Base-by-base conservation (phyloP, 2,888 invertebrate genomes). In the Lithodes maja region DNA sequence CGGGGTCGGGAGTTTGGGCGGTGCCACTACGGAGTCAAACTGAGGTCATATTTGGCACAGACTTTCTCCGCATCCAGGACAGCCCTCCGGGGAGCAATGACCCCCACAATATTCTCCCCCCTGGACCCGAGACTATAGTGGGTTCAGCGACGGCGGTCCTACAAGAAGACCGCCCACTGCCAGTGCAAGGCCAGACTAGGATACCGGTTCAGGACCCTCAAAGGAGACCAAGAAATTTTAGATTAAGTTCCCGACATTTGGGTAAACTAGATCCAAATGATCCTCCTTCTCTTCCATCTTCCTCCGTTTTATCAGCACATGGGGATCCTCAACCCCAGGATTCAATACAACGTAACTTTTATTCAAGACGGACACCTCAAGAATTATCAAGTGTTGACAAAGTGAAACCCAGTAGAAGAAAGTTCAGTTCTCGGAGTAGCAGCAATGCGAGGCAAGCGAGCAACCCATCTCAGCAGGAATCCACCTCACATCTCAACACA, bases 41-140 rank as follows among this genome's bases (percentile, higher is more conserved):
- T 17, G 88, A 84, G 74, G 85, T 89, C n/a, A 82, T 89, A 53
- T 89, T 84, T 33, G 85, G 88, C 33, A 85, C 75, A 3, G 88
- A 89, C n/a, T 89, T 89, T 53, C 81, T 89, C 2, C 80, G 85
- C 33, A 85, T 89, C 55, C 84, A 84, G 50, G 85, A 82, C 69
- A 69, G 69, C 69, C 61, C 55, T 12, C 50, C 50, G 2, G 82
- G 12, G 52, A 69, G 52, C 49, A 3, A 33, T 12, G 50, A n/a
- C 49, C 61, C 12, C 61, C 33, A 68, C 82, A 49, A 50, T 1
- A n/a, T n/a, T 49, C 50, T 49, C 5, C 50, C n/a, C 1, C 15
- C 2, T 33, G 69, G 49, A 3, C n/a, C 69, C 1, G 15, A 50
- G n/a, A 77, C 71, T 17, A 7, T 12, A 7, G 61, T 12, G 12